Conservation (phyloP, 2,113 vertebrate genomes). For the Cairina moschata region DNA sequence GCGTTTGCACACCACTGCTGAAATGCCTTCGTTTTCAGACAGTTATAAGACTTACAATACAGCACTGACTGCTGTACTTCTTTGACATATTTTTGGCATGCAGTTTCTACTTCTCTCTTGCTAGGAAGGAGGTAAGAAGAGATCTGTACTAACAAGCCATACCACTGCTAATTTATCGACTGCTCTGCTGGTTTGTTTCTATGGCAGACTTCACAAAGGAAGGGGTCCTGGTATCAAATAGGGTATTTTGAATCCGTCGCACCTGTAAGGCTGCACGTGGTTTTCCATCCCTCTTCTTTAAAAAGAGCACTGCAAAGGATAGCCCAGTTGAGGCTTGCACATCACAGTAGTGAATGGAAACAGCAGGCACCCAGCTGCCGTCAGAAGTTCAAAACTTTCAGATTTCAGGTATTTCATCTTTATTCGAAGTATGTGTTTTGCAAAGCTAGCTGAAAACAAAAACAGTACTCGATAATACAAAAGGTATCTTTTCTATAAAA, state of each 20-base stretch:
- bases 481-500: neutral
- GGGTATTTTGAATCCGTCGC: neutral
- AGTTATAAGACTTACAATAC: neutral
- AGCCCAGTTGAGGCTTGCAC: neutral
- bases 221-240: neutral
- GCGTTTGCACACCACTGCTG: neutral
- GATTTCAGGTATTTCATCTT: neutral
- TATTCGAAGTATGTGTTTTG: neutral
- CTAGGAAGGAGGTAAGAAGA: neutral
- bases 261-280: neutral
- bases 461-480: neutral
- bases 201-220: neutral
- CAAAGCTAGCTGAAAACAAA: neutral
- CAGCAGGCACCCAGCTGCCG: fast-evolving
- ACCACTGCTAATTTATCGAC: neutral
- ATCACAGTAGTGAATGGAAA: neutral
- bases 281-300: neutral
- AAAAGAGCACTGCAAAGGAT: neutral
- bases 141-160: fast-evolving
- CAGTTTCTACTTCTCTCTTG: neutral
- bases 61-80: neutral
- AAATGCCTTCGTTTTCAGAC: neutral
- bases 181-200: fast-evolving
- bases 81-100: neutral
- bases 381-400: neutral